Conservation (phyloP, 2,888 invertebrate species). For the Metacarcinus magister region DNA sequence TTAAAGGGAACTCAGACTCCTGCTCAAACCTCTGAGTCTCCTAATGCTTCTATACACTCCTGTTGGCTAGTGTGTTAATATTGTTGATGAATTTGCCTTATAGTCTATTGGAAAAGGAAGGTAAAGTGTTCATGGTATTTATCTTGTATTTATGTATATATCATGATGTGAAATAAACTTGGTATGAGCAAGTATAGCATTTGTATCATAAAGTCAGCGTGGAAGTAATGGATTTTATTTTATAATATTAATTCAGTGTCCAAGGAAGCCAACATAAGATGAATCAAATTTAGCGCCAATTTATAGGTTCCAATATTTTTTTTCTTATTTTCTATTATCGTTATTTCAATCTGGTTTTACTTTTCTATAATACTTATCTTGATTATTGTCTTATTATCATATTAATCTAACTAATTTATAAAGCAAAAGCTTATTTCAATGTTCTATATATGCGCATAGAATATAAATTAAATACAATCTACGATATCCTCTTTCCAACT, state of each 20-base stretch:
- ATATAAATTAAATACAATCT: too few species aligned
- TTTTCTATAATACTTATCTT: too few species aligned
- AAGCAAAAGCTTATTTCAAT: too few species aligned
- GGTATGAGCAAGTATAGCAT: constrained; percentile 63
- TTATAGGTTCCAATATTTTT: neutral
- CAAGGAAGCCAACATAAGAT: neutral
- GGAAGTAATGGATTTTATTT: neutral
- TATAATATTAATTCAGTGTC: neutral
- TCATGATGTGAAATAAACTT: constrained; percentile 74
- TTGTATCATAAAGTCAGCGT: neutral
- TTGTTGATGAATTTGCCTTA: constrained; percentile 78
- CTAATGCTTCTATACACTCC: constrained; percentile 64
- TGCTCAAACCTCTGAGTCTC: constrained; percentile 70
- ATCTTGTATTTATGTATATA: constrained; percentile 79
- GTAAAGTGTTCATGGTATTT: constrained; percentile 71
- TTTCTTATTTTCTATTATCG: too few species aligned
- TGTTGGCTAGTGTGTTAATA: constrained; percentile 73
- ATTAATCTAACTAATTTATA: too few species aligned
- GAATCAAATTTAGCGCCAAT: neutral
- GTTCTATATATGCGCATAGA: too few species aligned
- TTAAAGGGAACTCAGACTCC: constrained; percentile 56
- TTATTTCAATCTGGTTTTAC: too few species aligned
- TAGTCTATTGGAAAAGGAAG: constrained; percentile 71
- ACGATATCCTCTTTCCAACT: too few species aligned
- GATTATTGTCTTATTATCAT: too few species aligned